A percentile compares a stretch with the other conserved stretches of the same genome.
Evolutionary conservation across 2,888 invertebrate genomes (phyloP).

Genomic region (Parnassius glacialis): DNA sequence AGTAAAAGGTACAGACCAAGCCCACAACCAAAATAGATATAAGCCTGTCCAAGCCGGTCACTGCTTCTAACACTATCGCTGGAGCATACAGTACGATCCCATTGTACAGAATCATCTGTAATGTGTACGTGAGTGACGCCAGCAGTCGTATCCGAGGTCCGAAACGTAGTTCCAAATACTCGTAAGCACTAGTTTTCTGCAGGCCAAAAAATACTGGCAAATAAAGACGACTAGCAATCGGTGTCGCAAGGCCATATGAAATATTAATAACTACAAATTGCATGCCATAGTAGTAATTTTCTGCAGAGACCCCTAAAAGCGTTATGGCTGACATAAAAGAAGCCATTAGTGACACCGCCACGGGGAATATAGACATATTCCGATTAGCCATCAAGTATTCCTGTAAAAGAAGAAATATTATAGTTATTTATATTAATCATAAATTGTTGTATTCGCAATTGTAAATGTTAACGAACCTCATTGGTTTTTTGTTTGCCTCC

Average conservation of each 20-base stretch:
- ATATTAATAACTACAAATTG: conserved; percentile 90
- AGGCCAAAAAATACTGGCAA: conserved; percentile 92
- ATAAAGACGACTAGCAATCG: conserved; percentile 88
- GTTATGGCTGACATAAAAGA: conserved; percentile 96
- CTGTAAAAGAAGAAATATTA: conserved; percentile 63
- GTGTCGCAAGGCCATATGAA: conserved; percentile 87
- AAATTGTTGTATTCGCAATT: background rate
- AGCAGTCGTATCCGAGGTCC: conserved; percentile 86
- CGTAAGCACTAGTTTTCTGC: conserved; percentile 93
- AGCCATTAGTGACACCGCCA: conserved; percentile 95
- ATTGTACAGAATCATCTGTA: conserved; percentile 95
- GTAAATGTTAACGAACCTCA: conserved; percentile 73
- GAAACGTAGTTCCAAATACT: conserved; percentile 95
- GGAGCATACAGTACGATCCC: conserved; percentile 97
- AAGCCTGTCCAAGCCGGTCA: conserved; percentile 88
- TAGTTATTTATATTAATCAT: background rate
- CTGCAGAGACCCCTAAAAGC: conserved; percentile 92
- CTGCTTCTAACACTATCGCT: conserved; percentile 92
- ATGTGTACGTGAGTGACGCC: conserved; percentile 91
- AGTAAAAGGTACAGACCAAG: conserved; percentile 91
- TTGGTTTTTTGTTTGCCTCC: conserved; percentile 93
- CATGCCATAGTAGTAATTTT: conserved; percentile 91
- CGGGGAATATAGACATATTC: conserved; percentile 89
- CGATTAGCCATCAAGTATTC: conserved; percentile 92
- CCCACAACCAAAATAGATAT: conserved; percentile 88